phyloP scores from a whole-genome alignment of 2,797 vertebrate species.

The Enteromius argenteus region DNA sequence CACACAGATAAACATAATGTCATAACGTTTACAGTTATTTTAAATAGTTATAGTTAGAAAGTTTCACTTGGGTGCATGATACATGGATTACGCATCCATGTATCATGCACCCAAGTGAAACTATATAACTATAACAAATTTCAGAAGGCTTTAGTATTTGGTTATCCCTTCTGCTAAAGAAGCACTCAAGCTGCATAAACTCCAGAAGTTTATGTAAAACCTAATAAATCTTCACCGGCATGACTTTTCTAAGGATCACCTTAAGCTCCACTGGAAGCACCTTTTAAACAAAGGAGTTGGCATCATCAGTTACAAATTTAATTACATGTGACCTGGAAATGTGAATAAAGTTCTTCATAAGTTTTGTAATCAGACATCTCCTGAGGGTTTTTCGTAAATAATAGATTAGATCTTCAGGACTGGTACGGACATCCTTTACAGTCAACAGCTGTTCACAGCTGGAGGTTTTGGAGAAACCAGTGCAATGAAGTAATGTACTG shows the following conservation, averaged over 20 bases:
- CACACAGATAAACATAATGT: neutral
- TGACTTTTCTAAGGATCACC: neutral
- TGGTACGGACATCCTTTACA: neutral
- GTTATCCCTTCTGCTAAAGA: neutral
- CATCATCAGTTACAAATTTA: neutral
- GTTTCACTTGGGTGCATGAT: neutral
- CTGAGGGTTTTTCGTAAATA: neutral
- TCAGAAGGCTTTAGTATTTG: neutral
- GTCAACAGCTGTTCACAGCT: conserved; percentile 11
- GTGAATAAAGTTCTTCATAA: neutral
- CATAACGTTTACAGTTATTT: neutral
- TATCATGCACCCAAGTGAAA: no score
- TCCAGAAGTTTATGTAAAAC: neutral
- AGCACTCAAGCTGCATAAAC: neutral
- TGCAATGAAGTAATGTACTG: neutral
- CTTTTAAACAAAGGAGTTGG: neutral
- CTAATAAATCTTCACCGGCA: neutral
- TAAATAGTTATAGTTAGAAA: neutral
- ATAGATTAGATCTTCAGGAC: neutral
- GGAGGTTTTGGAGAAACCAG: conserved; percentile 2
- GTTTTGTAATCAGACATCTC: neutral
- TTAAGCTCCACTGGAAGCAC: neutral
- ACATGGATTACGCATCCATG: no score
- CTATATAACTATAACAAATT: neutral
- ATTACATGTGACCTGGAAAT: neutral